phyloP scores from a whole-genome alignment of 2,797 vertebrate genomes.

The Synanceia verrucosa region DNA sequence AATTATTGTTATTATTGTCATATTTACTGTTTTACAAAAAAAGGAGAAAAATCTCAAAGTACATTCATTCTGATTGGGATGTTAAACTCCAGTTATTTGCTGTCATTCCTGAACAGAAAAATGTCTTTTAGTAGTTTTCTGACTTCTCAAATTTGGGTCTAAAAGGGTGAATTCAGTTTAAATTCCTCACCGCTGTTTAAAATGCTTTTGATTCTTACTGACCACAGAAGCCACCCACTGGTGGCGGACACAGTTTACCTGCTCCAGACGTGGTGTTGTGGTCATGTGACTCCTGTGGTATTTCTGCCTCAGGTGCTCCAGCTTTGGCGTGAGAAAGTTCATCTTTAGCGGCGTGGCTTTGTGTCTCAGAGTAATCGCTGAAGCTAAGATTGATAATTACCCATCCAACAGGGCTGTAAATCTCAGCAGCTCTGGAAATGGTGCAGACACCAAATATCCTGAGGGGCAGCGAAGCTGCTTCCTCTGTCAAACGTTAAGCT shows the following conservation, averaged over 20 bases:
- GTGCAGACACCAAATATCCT: conserved; percentile 46
- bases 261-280: not conserved
- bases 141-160: no score
- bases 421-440: conserved; percentile 50
- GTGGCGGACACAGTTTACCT: not conserved
- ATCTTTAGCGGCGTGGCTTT: conserved; percentile 41
- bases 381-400: conserved; percentile 67
- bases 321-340: conserved; percentile 63
- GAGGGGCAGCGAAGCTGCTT: conserved; percentile 44
- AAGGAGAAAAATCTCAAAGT: no score
- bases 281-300: conserved; percentile 11
- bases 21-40: no score
- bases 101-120: no score
- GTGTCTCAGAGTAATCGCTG: conserved; percentile 58
- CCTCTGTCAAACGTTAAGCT: conserved; percentile 22
- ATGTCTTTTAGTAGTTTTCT: no score
- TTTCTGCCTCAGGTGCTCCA: conserved; percentile 43
- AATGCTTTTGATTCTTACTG: no score
- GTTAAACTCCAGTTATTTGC: no score
- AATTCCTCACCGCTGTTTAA: no score
- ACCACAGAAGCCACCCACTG: not conserved
- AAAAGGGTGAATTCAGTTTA: no score
- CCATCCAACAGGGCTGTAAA: conserved; percentile 66
- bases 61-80: no score
- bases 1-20: no score